Evolutionary conservation across 2,113 vertebrate genomes (phyloP).

Genomic region (Ornithorhynchus anatinus): DNA sequence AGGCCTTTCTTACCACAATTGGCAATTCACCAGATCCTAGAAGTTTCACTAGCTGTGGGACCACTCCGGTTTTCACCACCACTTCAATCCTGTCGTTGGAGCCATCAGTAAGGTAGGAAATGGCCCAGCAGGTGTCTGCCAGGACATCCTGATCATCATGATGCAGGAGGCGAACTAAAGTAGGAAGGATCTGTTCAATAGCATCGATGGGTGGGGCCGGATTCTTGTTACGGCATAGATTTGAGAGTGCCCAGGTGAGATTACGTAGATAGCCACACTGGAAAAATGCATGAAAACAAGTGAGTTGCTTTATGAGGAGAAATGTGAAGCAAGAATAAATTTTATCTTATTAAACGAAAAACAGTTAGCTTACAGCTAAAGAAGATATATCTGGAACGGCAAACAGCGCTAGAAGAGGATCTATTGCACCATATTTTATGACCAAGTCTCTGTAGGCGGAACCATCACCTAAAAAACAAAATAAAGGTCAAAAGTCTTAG

Average conservation of each 20-base stretch:
- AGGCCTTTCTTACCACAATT: constrained; percentile 86
- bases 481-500: background rate
- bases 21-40: constrained; percentile 78
- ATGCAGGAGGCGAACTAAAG: constrained; percentile 80
- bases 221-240: constrained; percentile 98
- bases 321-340: no score
- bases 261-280: constrained; percentile 91
- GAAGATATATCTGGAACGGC: constrained; percentile 80
- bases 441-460: constrained; percentile 86
- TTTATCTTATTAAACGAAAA: no score
- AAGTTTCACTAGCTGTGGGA: constrained; percentile 86
- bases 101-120: constrained; percentile 90
- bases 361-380: constrained; percentile 79
- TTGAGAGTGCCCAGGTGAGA: constrained; percentile 94
- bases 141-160: constrained; percentile 82
- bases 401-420: constrained; percentile 79
- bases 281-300: background rate
- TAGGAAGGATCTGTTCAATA: constrained; percentile 86
- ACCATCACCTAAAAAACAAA: constrained; percentile 81
- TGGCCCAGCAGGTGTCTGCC: constrained; percentile 90
- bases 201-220: constrained; percentile 88
- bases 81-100: constrained; percentile 92
- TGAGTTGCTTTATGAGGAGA: no score
- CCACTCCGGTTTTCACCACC: constrained; percentile 85
- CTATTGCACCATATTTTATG: constrained; percentile 86